Evolutionary conservation across 2,797 vertebrate genomes (phyloP).

Genomic region (Pseudochaenichthys georgianus): DNA sequence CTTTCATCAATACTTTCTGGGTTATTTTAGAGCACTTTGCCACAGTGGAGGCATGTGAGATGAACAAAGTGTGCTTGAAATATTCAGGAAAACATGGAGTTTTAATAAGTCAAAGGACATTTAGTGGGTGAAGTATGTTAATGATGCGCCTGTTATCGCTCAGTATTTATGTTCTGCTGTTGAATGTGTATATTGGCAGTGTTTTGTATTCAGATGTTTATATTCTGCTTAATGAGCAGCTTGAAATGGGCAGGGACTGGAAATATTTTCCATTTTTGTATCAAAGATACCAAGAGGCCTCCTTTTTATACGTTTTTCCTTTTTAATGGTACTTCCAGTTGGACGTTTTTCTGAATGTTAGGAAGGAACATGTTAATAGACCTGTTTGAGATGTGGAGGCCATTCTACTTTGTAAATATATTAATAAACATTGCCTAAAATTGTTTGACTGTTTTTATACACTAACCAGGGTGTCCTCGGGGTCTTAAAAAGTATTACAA

Average conservation of each 20-base stretch:
- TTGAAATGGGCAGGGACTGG: background rate
- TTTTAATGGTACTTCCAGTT: background rate
- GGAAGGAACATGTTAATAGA: constrained; percentile 28
- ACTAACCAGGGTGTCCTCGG: too few relatives aligned
- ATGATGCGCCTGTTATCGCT: background rate
- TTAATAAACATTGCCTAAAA: constrained; percentile 53
- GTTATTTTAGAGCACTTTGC: too few relatives aligned
- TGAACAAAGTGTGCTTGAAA: too few relatives aligned
- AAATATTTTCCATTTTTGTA: background rate
- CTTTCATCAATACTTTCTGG: too few relatives aligned
- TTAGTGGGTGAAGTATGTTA: background rate
- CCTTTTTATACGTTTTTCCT: background rate
- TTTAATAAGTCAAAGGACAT: too few relatives aligned
- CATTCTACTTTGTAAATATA: constrained; percentile 49
- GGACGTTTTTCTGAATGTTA: constrained; percentile 10
- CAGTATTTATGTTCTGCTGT: constrained; percentile 57
- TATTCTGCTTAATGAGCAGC: constrained; percentile 18
- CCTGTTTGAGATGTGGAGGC: background rate
- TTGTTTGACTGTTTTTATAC: background rate
- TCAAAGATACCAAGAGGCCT: background rate
- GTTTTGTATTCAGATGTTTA: constrained; percentile 41
- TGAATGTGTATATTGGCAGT: constrained; percentile 20
- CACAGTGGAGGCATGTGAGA: too few relatives aligned
- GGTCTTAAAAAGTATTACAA: too few relatives aligned
- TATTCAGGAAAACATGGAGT: too few relatives aligned